A percentile compares a stretch with the other conserved stretches of the same genome.
Evolutionary conservation across 1,140 invertebrate species (phyloP).

Genomic region (Drosophila sturtevanti): DNA sequence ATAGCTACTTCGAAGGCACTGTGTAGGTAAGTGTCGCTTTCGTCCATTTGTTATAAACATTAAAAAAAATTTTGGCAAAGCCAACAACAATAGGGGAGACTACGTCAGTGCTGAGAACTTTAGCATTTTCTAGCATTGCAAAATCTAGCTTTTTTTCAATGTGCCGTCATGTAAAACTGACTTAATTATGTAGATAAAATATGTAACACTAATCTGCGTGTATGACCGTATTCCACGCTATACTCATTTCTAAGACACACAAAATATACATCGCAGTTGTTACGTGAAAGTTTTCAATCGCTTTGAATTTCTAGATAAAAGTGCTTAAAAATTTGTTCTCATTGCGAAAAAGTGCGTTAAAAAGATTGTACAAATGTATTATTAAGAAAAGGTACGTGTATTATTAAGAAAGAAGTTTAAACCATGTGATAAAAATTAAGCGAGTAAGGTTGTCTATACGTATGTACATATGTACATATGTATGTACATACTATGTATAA

Average conservation of each 20-base stretch:
- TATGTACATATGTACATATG: no score
- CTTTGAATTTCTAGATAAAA: constrained; percentile 51
- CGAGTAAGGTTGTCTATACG: constrained; percentile 10
- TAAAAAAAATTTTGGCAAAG: background rate
- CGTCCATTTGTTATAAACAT: constrained; percentile 54
- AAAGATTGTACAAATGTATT: constrained; percentile 72
- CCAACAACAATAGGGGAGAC: background rate
- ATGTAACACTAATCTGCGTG: background rate
- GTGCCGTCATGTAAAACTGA: no score
- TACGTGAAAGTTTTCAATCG: constrained; percentile 73
- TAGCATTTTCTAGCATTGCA: background rate
- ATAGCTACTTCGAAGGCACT: constrained; percentile 84
- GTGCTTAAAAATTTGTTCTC: constrained; percentile 49
- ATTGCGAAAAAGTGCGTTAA: constrained; percentile 54
- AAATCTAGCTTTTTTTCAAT: background rate
- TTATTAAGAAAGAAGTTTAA: background rate
- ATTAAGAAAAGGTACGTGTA: constrained; percentile 65
- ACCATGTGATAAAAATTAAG: background rate
- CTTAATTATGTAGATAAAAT: no score
- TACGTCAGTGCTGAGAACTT: background rate
- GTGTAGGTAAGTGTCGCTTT: constrained; percentile 43
- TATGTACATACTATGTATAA: background rate
- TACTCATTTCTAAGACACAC: background rate
- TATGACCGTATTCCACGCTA: background rate
- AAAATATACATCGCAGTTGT: constrained; percentile 65